Evolutionary conservation across 2,797 vertebrate genomes (phyloP).

Genomic region (Babyrousa celebensis): DNA sequence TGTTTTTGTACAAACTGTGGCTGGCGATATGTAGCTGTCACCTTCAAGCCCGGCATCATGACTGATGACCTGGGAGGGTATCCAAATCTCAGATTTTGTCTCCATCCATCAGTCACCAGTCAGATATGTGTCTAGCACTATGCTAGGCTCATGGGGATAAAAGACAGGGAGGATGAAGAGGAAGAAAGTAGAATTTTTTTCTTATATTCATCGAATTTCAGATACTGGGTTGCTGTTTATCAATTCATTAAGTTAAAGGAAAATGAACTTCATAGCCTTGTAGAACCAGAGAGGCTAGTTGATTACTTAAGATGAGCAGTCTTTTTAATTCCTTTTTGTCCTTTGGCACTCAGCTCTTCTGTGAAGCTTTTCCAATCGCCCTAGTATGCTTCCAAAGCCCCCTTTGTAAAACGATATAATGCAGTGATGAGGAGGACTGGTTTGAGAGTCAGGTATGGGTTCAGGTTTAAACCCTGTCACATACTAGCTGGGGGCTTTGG

Average conservation of each 20-base stretch:
- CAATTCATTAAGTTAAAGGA: slow-evolving; percentile 30
- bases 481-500: not conserved
- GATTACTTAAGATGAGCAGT: slow-evolving; percentile 12
- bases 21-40: slow-evolving; percentile 79
- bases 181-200: not conserved
- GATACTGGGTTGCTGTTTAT: not conserved
- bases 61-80: slow-evolving; percentile 73
- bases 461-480: not conserved
- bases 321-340: slow-evolving; percentile 55
- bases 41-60: slow-evolving; percentile 64
- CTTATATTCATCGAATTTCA: not conserved
- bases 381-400: not conserved
- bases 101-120: slow-evolving; percentile 74
- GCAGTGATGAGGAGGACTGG: not conserved
- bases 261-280: not conserved
- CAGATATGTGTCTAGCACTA: not conserved
- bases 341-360: not conserved
- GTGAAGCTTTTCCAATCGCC: not conserved
- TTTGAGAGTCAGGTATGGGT: not conserved
- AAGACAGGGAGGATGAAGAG: not conserved
- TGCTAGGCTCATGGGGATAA: slow-evolving; percentile 26
- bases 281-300: not conserved
- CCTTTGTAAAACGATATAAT: not conserved
- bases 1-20: slow-evolving; percentile 26
- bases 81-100: slow-evolving; percentile 75